Evolutionary conservation across 1,140 invertebrate genomes (phyloP).

Genomic region (Drosophila aff.): DNA sequence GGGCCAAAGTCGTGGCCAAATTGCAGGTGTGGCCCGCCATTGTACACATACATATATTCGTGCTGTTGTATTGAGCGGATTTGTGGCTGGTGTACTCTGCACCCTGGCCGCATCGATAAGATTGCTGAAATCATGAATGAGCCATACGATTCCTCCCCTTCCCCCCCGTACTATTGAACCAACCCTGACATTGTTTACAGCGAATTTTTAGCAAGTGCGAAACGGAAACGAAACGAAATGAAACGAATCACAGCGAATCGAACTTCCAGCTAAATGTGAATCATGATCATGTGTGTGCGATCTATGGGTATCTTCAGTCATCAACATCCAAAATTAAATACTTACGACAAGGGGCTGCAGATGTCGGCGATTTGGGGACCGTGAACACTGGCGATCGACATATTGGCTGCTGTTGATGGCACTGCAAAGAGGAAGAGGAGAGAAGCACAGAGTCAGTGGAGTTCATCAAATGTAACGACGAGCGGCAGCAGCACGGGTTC

Average conservation of each 20-base stretch:
- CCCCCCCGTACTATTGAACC: background rate
- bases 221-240: slow-evolving; percentile 57
- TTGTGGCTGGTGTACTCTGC: slow-evolving; percentile 60
- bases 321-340: slow-evolving; percentile 37
- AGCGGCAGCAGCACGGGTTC: slow-evolving; percentile 12
- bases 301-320: slow-evolving; percentile 15
- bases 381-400: slow-evolving; percentile 84
- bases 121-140: slow-evolving; percentile 76
- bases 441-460: slow-evolving; percentile 36
- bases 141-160: slow-evolving; percentile 15
- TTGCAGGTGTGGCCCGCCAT: slow-evolving; percentile 33
- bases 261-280: slow-evolving; percentile 60
- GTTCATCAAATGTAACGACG: slow-evolving; percentile 42
- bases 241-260: slow-evolving; percentile 2
- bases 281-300: slow-evolving; percentile 60
- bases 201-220: slow-evolving; percentile 52
- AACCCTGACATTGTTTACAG: slow-evolving; percentile 76
- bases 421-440: slow-evolving; percentile 59
- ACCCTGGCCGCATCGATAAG: slow-evolving; percentile 58
- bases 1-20: slow-evolving; percentile 56
- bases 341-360: slow-evolving; percentile 83
- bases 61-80: slow-evolving; percentile 20
- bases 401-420: slow-evolving; percentile 75
- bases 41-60: slow-evolving; percentile 2
- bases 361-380: slow-evolving; percentile 84